Evolutionary conservation across 2,113 vertebrate genomes (phyloP), one percentile per base, ranked within the genome.

Genomic region (Mellivora capensis): DNA sequence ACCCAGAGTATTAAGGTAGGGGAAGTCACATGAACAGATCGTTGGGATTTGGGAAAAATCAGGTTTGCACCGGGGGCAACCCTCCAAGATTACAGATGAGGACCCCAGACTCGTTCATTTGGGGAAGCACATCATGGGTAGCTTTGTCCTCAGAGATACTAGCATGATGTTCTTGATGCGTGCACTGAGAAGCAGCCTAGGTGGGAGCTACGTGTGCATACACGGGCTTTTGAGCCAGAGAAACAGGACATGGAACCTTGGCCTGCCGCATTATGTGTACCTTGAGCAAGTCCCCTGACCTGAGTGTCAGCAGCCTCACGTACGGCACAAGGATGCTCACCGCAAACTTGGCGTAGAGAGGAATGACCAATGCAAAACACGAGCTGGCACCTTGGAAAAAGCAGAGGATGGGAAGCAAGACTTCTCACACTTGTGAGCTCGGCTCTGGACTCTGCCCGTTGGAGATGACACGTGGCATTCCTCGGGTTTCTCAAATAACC

Each of bases 151-250:
- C n/a, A 0, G 1, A 3, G 10, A 10, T 15, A 1, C 59, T 6
- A 23, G 21, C 27, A 0, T 3, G 0, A 0, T 0, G 0, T 1
- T 13, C 31, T 18, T 9, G 49, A 2, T 0, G 1, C 1, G 0
- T 3, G 57, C 7, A 0, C n/a, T 0, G 11, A 52, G 85, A 9
- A 10, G 23, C 47, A 8, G 21, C 31, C 2, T 0, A 0, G 5
- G 14, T 29, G 4, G 31, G 39, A 27, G 62, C 29, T 14, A 0
- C 0, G 0, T 2, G 9, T 0, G 0, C 0, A 3, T 2, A 9
- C 1, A 0, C 0, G 3, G 72, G 4, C 18, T 27, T 44, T n/a
- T 0, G 3, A 44, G 62, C 57, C 80, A 34, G 47, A 57, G 7
- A 47, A 23, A 5, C 0, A 4, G 0, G 6, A 49, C 21, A 6